Percentiles rank a stretch among this genome's conserved stretches.
phyloP scores from a whole-genome alignment of 2,113 vertebrate genomes.

The Actinemys pallida region DNA sequence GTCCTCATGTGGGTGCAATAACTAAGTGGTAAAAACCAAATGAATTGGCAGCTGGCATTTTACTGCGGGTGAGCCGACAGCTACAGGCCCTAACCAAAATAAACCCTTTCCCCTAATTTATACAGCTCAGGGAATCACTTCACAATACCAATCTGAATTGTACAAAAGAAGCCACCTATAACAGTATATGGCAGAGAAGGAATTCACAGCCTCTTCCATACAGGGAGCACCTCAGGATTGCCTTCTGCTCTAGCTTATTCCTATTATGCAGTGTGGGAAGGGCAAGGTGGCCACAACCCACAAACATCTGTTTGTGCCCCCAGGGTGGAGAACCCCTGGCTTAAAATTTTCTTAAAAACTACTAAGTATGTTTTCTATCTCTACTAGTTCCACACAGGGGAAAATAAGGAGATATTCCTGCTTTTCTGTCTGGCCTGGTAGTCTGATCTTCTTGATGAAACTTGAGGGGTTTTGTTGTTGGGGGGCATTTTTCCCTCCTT shows the following conservation, averaged over 20 bases:
- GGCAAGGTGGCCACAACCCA: not conserved
- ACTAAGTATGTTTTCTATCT: not conserved
- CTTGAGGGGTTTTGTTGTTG: not conserved
- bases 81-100: not conserved
- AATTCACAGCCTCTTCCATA: not conserved
- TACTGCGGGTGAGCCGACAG: accelerated
- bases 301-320: not conserved
- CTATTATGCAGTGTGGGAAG: not conserved
- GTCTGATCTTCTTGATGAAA: not conserved
- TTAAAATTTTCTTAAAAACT: not conserved
- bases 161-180: not conserved
- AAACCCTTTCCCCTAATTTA: not conserved
- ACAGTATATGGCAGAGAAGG: not conserved
- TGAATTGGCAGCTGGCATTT: not conserved
- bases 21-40: not conserved
- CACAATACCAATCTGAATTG: not conserved
- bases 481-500: not conserved
- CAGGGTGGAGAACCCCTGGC: not conserved
- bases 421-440: not conserved
- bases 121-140: not conserved
- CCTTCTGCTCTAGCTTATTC: too few relatives aligned
- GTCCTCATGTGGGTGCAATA: not conserved
- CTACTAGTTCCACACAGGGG: not conserved
- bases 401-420: not conserved
- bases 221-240: not conserved